Conservation (phyloP, 2,797 vertebrate species). For the Microctenopoma steveboyesi region DNA sequence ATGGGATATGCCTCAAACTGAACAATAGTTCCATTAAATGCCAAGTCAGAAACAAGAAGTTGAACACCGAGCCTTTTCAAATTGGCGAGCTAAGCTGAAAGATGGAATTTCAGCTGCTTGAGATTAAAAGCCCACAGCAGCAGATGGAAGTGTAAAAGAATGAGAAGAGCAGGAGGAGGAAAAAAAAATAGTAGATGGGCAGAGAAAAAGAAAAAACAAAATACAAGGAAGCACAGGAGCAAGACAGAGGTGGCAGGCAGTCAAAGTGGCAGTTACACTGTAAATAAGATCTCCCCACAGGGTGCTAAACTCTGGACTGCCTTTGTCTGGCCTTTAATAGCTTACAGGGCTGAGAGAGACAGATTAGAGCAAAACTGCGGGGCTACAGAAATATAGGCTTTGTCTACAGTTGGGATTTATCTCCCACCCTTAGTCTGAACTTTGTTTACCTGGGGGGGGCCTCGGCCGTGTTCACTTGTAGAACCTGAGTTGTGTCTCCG, state of each 20-base stretch:
- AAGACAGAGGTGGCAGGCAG: conserved; percentile 76
- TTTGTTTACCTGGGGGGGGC: conserved; percentile 69
- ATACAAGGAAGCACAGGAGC: conserved; percentile 67
- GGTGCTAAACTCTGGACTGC: conserved; percentile 76
- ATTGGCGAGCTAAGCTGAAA: conserved; percentile 57
- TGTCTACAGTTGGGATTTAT: conserved; percentile 75
- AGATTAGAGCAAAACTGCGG: conserved; percentile 76
- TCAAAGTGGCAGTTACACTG: conserved; percentile 81
- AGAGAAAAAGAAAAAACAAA: conserved; percentile 16
- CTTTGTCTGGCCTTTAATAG: conserved; percentile 81
- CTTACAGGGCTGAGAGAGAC: conserved; percentile 77
- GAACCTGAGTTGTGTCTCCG: conserved; percentile 42
- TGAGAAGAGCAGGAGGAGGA: conserved; percentile 37
- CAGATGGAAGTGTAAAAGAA: conserved; percentile 72
- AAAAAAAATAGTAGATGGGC: conserved; percentile 47
- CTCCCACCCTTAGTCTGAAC: conserved; percentile 67
- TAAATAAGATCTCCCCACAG: conserved; percentile 83
- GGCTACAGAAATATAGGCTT: conserved; percentile 75
- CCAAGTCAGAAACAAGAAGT: conserved; percentile 77
- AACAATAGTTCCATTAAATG: conserved; percentile 82
- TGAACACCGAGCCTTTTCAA: conserved; percentile 62
- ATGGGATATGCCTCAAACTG: conserved; percentile 74
- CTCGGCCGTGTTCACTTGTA: conserved; percentile 56
- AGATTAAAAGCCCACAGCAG: conserved; percentile 77
- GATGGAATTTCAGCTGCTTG: conserved; percentile 78